phyloP scores from a whole-genome alignment of 2,797 vertebrate species.

The Paramormyrops hopkinsi region DNA sequence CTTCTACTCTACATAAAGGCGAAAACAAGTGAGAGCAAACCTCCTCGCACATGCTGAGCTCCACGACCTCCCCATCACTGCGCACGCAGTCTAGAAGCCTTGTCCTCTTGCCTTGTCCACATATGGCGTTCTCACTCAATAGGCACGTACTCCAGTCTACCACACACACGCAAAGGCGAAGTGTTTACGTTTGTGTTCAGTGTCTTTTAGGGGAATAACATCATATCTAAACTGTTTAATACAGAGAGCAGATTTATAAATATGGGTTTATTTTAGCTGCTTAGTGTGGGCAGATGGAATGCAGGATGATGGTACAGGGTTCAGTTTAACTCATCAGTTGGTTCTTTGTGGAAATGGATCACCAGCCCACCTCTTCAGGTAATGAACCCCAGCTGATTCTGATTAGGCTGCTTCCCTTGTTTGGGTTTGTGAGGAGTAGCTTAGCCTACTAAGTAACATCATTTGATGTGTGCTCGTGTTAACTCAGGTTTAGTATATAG shows the following conservation, averaged over 20 bases:
- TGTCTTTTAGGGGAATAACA: neutral
- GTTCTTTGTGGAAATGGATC: neutral
- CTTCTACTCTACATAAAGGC: neutral
- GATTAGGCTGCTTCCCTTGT: neutral
- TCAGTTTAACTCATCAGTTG: neutral
- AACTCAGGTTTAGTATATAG: neutral
- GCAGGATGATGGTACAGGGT: neutral
- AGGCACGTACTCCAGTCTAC: constrained; percentile 91
- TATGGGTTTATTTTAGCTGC: neutral
- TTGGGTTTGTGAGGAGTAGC: neutral
- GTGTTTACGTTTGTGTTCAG: neutral
- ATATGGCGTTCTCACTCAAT: constrained; percentile 77
- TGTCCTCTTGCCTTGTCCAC: constrained; percentile 69
- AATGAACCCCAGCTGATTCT: neutral
- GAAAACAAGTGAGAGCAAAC: constrained; percentile 52
- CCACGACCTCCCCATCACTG: constrained; percentile 72
- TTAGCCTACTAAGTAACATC: neutral
- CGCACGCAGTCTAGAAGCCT: constrained; percentile 80
- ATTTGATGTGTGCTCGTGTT: neutral
- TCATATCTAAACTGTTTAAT: neutral
- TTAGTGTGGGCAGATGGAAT: neutral
- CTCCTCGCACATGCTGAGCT: constrained; percentile 67
- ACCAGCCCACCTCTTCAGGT: neutral
- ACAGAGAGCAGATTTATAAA: neutral
- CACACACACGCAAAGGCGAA: neutral